Base-by-base conservation (phyloP, 1,140 invertebrate genomes). In the Atta cephalotes region DNA sequence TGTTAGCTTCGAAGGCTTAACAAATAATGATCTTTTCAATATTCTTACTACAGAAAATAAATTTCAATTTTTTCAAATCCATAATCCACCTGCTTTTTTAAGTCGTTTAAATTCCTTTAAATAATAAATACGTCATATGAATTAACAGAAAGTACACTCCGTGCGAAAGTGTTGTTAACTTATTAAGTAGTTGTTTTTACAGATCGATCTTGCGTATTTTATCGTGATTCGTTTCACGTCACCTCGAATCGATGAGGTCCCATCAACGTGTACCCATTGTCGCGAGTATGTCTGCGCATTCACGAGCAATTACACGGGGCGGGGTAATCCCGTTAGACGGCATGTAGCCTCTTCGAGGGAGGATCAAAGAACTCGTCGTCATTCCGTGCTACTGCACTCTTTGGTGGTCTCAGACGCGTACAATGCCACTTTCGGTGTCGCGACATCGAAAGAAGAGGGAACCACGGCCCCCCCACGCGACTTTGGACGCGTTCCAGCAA, bases 301-400 rank as follows among this genome's bases (percentile, higher is more conserved):
- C 92, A 93, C 92, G 87, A 92, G 92, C 92, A 93, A 93, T 93
- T 93, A 93, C 92, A 63, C 74, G 86, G 92, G 92, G 92, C 89
- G 92, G 92, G 92, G 92, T 93, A 93, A 93, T 93, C 92, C 91
- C 86, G 92, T 93, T 93, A 93, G 77, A 85, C 70, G 72, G 60
- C 87, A 87, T 81, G 80, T 62, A 90, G 80, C 88, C 60, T 89
- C 78, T 84, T 87, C 89, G 80, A 85, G 89, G 89, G 89, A 92
- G 91, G 92, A 93, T 93, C 92, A 93, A 93, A 93, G 92, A 89
- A 90, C 82, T 78, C 85, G 87, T 88, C 87, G 87, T 88, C 88
- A 89, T 92, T 92, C 91, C 90, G 82, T 86, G 89, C 91, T 91
- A 72, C 88, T 91, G 91, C 89, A 86, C 92, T 90, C 89, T 87